Base-by-base conservation (phyloP, 2,797 vertebrate species). In the Spinus olivaceus region DNA sequence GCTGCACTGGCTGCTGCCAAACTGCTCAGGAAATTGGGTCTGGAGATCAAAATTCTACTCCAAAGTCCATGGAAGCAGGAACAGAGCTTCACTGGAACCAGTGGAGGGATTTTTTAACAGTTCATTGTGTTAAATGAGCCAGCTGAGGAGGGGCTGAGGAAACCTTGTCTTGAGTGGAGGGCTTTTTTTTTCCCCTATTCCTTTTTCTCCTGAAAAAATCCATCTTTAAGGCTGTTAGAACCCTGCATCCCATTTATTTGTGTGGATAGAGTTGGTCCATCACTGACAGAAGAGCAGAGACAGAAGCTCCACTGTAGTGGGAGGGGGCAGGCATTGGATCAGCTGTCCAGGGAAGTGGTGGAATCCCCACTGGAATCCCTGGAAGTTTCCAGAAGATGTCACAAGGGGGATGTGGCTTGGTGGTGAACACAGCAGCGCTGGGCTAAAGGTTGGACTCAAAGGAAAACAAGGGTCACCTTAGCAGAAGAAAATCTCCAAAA, bases 1-100 rank as follows among this genome's bases (percentile, higher is more conserved):
- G 53, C 44, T 54, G 64, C 44, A 16, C 33, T 47, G 70, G 11
- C 27, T 92, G 54, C 37, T 76, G 85, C 59, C 90, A 80, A 77
- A 28, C 37, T 42, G 35, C 35, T 27, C 23, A 37, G 57, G 33
- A 47, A 78, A 9, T 72, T 41, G 54, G 15, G 49, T 49, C 44
- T 86, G 50, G 27, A 30, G 54, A 83, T 33, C 69, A 54, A 57
- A 90, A 33, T 4, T 8, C 61, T 88, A 39, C 65, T 74, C 65
- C 65, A 9, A 51, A 87, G n/a, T 25, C 69, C 39, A 3, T 16
- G 35, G 69, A 81, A 88, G 42, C 67, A 60, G 37, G 49, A 70
- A 1, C 1, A 63, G 85, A 69, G n/a, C 70, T 79, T 60, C 1
- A 0, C 0, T 72, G 81, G 71, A 82, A 27, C 6, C 6, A 10